These are phyloP conservation scores for Scophthalmus maximus DNA, from an alignment of 2,113 vertebrate genomes.

Conservation along the genomic window DNA sequence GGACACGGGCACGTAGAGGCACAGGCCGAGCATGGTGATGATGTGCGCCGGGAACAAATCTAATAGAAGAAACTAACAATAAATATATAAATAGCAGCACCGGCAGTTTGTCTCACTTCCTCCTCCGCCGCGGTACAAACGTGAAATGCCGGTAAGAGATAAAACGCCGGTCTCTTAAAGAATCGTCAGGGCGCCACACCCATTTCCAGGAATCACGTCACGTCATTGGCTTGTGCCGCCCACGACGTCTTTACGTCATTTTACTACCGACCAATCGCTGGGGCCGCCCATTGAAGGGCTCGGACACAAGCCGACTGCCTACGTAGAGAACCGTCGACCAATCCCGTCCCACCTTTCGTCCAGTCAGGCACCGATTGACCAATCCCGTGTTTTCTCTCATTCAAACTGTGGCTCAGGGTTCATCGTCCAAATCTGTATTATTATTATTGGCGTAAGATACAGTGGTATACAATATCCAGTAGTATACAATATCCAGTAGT, in stretches of 20 bases:
- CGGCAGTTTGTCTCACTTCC: too few species aligned
- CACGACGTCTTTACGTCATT: neutral
- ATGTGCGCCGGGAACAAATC: neutral
- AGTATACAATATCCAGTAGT: too few species aligned
- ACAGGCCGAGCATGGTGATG: slow-evolving; percentile 92
- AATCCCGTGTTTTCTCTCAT: neutral
- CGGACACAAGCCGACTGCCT: slow-evolving; percentile 7
- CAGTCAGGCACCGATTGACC: neutral
- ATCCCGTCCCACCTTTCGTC: neutral
- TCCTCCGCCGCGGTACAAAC: neutral
- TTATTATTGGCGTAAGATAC: too few species aligned
- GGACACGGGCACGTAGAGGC: slow-evolving; percentile 88
- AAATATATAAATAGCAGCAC: slow-evolving; percentile 75
- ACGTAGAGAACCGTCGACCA: neutral
- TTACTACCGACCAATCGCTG: slow-evolving; percentile 57
- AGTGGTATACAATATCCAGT: too few species aligned
- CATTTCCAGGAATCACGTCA: neutral
- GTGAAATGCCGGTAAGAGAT: slow-evolving; percentile 79
- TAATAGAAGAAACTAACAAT: slow-evolving; percentile 55
- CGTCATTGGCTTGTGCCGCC: slow-evolving; percentile 52
- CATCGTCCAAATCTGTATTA: neutral
- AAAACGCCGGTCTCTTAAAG: slow-evolving; percentile 64
- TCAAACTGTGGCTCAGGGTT: neutral
- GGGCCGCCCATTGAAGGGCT: slow-evolving; percentile 45
- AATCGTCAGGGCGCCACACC: slow-evolving; percentile 55